phyloP scores from a whole-genome alignment of 2,888 invertebrate species.

The Timandra comae region DNA sequence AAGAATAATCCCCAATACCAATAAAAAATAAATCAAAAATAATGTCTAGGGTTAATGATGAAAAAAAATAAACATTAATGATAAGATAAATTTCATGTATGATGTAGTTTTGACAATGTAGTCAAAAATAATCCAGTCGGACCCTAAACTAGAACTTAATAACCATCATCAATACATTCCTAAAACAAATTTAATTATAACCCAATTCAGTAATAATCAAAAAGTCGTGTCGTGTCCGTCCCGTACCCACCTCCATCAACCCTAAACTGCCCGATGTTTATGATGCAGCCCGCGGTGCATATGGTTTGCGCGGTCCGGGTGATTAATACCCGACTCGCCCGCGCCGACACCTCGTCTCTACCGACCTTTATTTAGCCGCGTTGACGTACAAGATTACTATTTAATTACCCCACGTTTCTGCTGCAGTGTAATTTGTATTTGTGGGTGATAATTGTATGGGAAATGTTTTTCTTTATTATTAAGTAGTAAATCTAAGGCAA shows the following conservation, averaged over 20 bases:
- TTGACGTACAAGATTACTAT: slow-evolving; percentile 4
- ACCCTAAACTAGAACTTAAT: too few relatives aligned
- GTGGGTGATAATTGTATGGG: slow-evolving; percentile 27
- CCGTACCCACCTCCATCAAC: too few relatives aligned
- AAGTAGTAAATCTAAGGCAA: too few relatives aligned
- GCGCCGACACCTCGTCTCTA: slow-evolving; percentile 41
- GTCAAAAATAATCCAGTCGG: too few relatives aligned
- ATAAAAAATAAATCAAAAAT: too few relatives aligned
- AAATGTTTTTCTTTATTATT: too few relatives aligned
- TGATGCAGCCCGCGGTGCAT: slow-evolving; percentile 56
- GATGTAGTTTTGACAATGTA: too few relatives aligned
- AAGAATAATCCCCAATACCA: too few relatives aligned
- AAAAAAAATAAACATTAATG: too few relatives aligned
- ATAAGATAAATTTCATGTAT: too few relatives aligned
- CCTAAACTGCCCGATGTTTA: slow-evolving; percentile 36
- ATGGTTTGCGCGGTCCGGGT: slow-evolving; percentile 44
- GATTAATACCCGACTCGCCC: slow-evolving; percentile 64
- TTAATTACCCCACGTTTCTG: slow-evolving; percentile 5
- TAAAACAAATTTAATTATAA: not conserved
- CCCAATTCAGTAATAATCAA: too few relatives aligned
- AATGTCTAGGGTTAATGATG: too few relatives aligned
- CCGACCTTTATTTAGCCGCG: slow-evolving; percentile 26
- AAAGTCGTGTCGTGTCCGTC: slow-evolving; percentile 24
- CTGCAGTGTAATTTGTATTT: slow-evolving; percentile 15
- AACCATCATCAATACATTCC: not conserved